Conservation (phyloP, 1,140 invertebrate species). For the Drosophila sp. region DNA sequence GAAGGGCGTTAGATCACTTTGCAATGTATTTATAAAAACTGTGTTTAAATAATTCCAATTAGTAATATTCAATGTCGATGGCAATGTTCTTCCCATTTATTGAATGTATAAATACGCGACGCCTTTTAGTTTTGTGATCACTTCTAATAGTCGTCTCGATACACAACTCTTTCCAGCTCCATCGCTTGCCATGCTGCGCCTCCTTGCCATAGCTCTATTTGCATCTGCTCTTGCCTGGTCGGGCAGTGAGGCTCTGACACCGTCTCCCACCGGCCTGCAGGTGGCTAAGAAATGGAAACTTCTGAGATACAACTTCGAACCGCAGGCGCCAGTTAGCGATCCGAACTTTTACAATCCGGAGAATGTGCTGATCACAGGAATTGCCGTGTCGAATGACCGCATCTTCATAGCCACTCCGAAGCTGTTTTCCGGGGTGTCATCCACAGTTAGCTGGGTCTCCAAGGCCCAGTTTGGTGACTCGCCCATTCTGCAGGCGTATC, state of each 20-base stretch:
- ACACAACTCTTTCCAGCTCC: conserved; percentile 23
- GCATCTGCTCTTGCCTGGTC: conserved; percentile 35
- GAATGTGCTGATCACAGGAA: conserved; percentile 89
- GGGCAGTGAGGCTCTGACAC: conserved; percentile 25
- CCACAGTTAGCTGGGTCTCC: conserved; percentile 88
- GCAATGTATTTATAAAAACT: neutral
- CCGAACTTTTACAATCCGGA: conserved; percentile 86
- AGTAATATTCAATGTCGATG: conserved; percentile 2
- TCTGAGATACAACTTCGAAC: conserved; percentile 87
- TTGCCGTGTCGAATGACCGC: conserved; percentile 88
- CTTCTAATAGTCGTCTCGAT: neutral
- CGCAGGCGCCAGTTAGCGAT: conserved; percentile 83
- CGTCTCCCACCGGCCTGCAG: conserved; percentile 83
- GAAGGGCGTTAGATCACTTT: neutral
- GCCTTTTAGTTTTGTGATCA: neutral
- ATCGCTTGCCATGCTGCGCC: conserved; percentile 38
- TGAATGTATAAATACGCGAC: neutral
- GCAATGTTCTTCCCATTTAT: neutral
- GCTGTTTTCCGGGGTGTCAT: conserved; percentile 88
- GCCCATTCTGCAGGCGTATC: conserved; percentile 89
- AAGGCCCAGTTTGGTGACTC: conserved; percentile 86
- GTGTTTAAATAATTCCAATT: neutral
- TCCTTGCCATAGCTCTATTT: conserved; percentile 37
- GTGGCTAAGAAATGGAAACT: conserved; percentile 90
- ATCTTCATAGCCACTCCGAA: conserved; percentile 90